phyloP scores from a whole-genome alignment of 2,888 invertebrate species.

The Pecten maximus region DNA sequence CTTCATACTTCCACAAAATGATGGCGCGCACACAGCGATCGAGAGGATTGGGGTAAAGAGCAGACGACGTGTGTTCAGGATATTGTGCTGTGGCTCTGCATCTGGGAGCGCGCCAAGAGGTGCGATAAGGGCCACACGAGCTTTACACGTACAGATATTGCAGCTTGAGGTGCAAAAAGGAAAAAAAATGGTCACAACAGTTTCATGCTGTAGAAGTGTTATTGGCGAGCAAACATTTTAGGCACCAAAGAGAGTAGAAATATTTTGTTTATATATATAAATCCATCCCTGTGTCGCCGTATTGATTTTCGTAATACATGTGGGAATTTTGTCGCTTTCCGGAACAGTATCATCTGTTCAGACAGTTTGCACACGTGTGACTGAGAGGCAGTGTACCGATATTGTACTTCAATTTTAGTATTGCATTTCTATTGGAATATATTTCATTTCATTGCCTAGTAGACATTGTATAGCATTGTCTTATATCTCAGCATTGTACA shows the following conservation, averaged over 20 bases:
- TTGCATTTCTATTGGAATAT: not conserved
- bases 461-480: too few species aligned
- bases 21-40: slow-evolving; percentile 15
- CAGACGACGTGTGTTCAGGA: slow-evolving; percentile 13
- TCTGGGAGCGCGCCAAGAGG: slow-evolving; percentile 22
- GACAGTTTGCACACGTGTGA: not conserved
- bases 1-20: slow-evolving; percentile 22
- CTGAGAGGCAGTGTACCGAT: not conserved
- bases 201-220: not conserved
- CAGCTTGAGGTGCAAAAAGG: slow-evolving; percentile 11
- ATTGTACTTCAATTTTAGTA: not conserved
- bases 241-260: not conserved
- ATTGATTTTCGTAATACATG: slow-evolving; percentile 26
- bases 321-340: slow-evolving; percentile 22
- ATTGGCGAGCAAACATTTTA: slow-evolving; percentile 14
- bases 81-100: slow-evolving; percentile 13
- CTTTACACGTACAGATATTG: slow-evolving; percentile 13
- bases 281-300: not conserved
- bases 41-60: not conserved
- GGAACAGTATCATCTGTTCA: not conserved
- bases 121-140: slow-evolving; percentile 18
- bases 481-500: too few species aligned
- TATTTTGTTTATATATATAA: not conserved
- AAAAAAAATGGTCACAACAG: not conserved
- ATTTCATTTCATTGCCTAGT: too few species aligned